Conservation (phyloP, 2,797 vertebrate genomes). For the Paedocypris micromegethes region DNA sequence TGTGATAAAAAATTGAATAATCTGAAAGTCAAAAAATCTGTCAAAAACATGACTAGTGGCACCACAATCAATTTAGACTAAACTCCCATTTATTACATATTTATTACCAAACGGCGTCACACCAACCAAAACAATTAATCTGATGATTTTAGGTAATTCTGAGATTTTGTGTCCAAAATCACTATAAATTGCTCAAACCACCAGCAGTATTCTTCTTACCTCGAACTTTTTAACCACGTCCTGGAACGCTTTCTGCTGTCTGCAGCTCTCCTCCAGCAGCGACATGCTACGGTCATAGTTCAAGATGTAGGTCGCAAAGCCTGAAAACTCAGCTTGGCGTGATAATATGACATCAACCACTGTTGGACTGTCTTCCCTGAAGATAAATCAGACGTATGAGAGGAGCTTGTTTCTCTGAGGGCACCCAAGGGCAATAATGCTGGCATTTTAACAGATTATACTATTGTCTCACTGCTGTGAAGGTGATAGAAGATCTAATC, state of each 20-base stretch:
- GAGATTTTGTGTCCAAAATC: neutral
- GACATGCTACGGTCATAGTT: conserved; percentile 86
- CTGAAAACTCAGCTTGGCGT: conserved; percentile 70
- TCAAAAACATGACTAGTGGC: too few species aligned
- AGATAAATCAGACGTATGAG: conserved; percentile 27
- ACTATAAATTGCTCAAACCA: conserved; percentile 8
- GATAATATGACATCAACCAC: conserved; percentile 85
- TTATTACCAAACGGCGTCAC: too few species aligned
- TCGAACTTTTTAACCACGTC: conserved; percentile 77
- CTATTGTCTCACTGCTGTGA: neutral
- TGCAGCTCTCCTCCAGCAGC: conserved; percentile 79
- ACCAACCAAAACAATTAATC: too few species aligned
- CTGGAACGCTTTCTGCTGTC: conserved; percentile 68
- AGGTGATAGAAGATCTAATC: conserved; percentile 12
- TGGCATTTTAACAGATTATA: conserved; percentile 20
- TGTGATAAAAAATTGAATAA: too few species aligned
- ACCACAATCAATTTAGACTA: too few species aligned
- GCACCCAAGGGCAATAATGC: conserved; percentile 29
- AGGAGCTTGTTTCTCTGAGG: conserved; percentile 9
- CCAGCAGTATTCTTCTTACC: conserved; percentile 66
- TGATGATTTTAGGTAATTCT: neutral
- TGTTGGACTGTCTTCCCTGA: conserved; percentile 83
- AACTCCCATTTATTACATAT: too few species aligned
- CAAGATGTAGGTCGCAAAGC: conserved; percentile 81
- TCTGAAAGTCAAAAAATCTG: too few species aligned